phyloP scores from a whole-genome alignment of 2,113 vertebrate genomes.

The Apeltes quadracus region DNA sequence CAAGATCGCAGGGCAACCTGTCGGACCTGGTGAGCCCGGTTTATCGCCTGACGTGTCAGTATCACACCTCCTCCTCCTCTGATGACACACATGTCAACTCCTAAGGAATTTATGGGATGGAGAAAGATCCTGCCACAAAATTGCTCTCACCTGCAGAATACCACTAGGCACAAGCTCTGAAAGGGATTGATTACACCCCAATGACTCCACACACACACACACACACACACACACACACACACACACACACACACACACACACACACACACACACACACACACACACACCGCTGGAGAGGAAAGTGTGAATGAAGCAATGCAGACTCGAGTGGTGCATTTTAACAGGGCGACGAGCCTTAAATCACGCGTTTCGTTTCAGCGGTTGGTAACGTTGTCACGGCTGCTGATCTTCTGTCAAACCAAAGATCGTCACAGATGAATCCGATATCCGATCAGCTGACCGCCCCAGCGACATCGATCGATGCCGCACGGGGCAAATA shows the following conservation, averaged over 20 bases:
- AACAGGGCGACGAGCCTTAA: not conserved
- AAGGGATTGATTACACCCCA: not conserved
- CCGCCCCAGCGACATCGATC: not conserved
- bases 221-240: not conserved
- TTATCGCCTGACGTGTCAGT: slow-evolving; percentile 34
- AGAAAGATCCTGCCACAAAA: not conserved
- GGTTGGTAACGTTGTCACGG: not conserved
- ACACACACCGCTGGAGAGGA: not conserved
- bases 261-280: slow-evolving; percentile 1
- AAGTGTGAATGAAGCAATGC: not conserved
- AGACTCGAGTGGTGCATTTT: not conserved
- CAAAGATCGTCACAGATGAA: slow-evolving; percentile 23
- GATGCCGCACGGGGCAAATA: slow-evolving; percentile 3
- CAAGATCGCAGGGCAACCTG: slow-evolving; percentile 42
- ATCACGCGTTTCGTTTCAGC: not conserved
- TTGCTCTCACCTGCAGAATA: not conserved
- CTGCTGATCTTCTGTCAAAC: slow-evolving; percentile 28
- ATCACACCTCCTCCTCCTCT: slow-evolving; percentile 27
- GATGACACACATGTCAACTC: not conserved
- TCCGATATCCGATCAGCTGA: slow-evolving; percentile 17
- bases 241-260: not conserved
- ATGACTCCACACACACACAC: not conserved
- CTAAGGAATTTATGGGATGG: not conserved
- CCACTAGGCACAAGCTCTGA: not conserved
- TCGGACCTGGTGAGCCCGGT: slow-evolving; percentile 61